Evolutionary conservation across 2,888 invertebrate species (phyloP).

Genomic region (Mamestra brassicae): DNA sequence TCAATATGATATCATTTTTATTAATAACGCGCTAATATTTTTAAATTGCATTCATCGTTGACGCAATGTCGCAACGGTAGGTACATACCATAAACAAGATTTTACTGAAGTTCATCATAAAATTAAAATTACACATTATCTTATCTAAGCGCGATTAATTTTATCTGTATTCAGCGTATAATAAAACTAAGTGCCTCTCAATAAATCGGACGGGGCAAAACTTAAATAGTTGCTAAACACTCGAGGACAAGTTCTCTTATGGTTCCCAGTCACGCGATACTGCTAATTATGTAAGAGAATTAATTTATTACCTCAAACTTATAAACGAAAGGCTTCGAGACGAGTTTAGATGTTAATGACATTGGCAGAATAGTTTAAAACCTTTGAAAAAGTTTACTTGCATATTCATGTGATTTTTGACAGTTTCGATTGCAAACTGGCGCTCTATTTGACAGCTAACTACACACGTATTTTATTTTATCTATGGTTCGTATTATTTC

Average conservation of each 20-base stretch:
- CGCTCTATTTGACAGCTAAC: conserved; percentile 15
- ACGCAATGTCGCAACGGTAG: background rate
- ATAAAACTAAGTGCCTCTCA: conserved; percentile 70
- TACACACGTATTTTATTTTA: background rate
- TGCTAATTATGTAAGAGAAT: conserved; percentile 85
- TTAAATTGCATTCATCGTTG: background rate
- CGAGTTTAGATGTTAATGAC: conserved; percentile 57
- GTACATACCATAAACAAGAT: conserved; percentile 24
- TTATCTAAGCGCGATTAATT: conserved; percentile 55
- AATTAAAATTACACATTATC: conserved; percentile 43
- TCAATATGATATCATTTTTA: conserved; percentile 31
- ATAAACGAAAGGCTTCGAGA: conserved; percentile 56
- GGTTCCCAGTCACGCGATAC: conserved; percentile 84
- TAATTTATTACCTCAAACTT: conserved; percentile 79
- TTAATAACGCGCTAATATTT: conserved; percentile 21
- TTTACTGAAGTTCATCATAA: conserved; percentile 37
- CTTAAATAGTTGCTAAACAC: conserved; percentile 78
- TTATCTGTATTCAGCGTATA: conserved; percentile 55
- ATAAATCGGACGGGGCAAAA: conserved; percentile 80
- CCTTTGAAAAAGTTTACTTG: conserved; percentile 26
- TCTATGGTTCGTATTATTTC: background rate
- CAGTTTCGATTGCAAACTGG: conserved; percentile 21
- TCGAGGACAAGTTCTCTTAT: conserved; percentile 85
- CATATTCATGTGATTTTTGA: conserved; percentile 20
- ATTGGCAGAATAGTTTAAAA: conserved; percentile 37